phyloP scores from a whole-genome alignment of 2,113 vertebrate species.

The Eubucco bourcierii region DNA sequence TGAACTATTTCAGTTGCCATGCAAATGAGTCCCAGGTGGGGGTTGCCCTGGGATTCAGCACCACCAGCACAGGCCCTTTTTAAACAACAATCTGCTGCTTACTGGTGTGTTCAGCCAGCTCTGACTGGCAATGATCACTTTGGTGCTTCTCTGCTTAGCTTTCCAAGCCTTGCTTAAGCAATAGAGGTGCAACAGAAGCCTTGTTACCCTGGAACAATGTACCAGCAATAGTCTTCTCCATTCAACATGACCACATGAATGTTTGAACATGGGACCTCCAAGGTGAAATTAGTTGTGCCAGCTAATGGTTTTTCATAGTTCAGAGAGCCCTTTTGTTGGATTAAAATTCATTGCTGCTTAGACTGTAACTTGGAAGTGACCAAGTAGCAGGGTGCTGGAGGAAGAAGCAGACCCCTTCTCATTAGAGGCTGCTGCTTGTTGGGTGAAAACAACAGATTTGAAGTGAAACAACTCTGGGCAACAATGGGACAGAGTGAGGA shows the following conservation, averaged over 20 bases:
- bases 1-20: background rate
- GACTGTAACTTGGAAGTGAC: background rate
- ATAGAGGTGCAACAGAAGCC: fast-evolving
- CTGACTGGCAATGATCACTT: background rate
- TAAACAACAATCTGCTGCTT: background rate
- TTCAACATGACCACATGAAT: background rate
- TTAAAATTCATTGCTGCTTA: background rate
- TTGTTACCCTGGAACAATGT: background rate
- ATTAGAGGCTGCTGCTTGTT: background rate
- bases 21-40: fast-evolving
- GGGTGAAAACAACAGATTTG: background rate
- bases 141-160: background rate
- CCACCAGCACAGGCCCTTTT: background rate
- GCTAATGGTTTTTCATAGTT: background rate
- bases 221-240: background rate
- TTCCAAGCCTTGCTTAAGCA: background rate
- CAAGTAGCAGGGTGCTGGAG: background rate
- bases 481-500: background rate
- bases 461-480: background rate
- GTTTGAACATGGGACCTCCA: background rate
- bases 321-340: background rate
- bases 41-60: background rate
- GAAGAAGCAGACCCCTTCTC: background rate
- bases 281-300: background rate
- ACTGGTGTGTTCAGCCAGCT: background rate